Conservation (phyloP, 2,888 invertebrate species). For the Polia nebulosa region DNA sequence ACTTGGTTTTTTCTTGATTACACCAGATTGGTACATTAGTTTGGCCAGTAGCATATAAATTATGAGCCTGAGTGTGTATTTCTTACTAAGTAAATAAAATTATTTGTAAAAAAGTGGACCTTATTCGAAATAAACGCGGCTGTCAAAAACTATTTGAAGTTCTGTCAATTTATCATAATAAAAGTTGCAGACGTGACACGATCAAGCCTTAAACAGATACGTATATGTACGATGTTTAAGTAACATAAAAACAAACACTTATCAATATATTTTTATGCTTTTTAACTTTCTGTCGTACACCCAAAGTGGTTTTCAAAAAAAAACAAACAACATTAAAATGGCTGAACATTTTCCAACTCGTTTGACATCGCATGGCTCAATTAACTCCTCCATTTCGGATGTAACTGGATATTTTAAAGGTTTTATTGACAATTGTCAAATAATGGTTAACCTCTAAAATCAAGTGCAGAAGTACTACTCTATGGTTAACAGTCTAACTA, state of each 20-base stretch:
- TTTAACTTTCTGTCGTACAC: not conserved
- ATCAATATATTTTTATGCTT: not conserved
- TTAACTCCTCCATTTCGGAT: constrained; percentile 60
- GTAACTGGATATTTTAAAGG: constrained; percentile 67
- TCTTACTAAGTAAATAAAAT: not conserved
- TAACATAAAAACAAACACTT: too few relatives aligned
- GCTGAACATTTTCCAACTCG: constrained; percentile 13
- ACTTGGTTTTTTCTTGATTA: too few relatives aligned
- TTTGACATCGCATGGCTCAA: constrained; percentile 63
- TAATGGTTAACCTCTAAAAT: not conserved
- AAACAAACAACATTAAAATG: constrained; percentile 36
- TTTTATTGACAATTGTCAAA: constrained; percentile 66
- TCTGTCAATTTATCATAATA: not conserved
- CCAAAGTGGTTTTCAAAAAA: not conserved
- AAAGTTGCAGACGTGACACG: not conserved
- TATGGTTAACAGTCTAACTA: too few relatives aligned
- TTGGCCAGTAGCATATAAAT: too few relatives aligned
- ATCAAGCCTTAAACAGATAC: not conserved
- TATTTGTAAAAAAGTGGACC: too few relatives aligned
- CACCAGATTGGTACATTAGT: too few relatives aligned
- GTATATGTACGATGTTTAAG: too few relatives aligned
- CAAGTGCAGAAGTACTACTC: constrained; percentile 24
- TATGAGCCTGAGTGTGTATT: not conserved
- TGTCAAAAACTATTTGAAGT: not conserved
- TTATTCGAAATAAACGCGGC: not conserved